Evolutionary conservation across 2,797 vertebrate genomes (phyloP), one percentile per base, ranked within the genome.

Genomic region (Lerista edwardsae): DNA sequence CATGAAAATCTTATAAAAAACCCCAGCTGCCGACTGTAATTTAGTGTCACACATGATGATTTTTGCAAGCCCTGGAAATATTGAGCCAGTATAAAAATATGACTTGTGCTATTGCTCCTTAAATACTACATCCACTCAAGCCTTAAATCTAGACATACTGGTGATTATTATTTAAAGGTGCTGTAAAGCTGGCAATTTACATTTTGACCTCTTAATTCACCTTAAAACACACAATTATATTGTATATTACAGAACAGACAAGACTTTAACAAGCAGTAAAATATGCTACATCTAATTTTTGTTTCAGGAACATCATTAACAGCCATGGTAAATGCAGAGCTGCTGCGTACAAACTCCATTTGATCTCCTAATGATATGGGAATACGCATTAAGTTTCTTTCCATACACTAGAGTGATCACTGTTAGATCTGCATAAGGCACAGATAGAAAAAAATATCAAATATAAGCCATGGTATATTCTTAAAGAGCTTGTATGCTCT

Each of bases 61-160:
- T 94, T 84, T 90, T 91, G 29, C 84, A 94, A 92, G 82, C 57
- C 79, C 23, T 86, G 75, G 71, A 89, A 93, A 89, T 77, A 88
- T 6, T 76, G 65, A 88, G 59, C 21, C 75, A 71, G 29, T 15
- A 90, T 89, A 73, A 91, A 89, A 90, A 88, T 74, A 62, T 80
- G 74, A 47, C 59, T 86, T 82, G 61, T 83, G 36, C 51, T 65
- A 75, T 44, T 69, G 65, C 2, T 80, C 73, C 55, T 90, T 90
- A 88, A 92, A 90, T 80, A 34, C 36, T 69, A 82, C 6, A 1
- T 65, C 39, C 21, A 64, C 2, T 44, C 36, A 83, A 87, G 75
- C 29, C 82, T 90, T 87, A 90, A 91, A 93, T 88, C 47, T 57
- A 71, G 15, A 61, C 15, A 29, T 82, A 71, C 39, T 85, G 61